These are phyloP conservation scores for Homarus gammarus DNA, from an alignment of 2,888 invertebrate species.

Conservation along the genomic window DNA sequence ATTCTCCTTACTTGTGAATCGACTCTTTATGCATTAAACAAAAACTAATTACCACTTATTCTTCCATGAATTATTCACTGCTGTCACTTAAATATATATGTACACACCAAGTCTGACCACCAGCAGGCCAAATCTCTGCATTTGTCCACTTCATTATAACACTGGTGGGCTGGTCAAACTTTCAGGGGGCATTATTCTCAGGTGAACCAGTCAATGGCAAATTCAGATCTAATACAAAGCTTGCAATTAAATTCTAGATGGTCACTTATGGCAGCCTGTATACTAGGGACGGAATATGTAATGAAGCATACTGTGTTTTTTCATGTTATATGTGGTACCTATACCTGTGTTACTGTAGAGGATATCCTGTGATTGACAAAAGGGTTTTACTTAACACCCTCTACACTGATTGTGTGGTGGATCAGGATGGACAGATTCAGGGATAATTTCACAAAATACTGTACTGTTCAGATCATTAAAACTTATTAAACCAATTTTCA, in stretches of 20 bases:
- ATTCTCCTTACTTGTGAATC: not conserved
- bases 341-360: too few species aligned
- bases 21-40: not conserved
- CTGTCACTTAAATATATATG: not conserved
- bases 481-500: too few species aligned
- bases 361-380: too few species aligned
- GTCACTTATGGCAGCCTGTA: conserved; percentile 1
- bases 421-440: too few species aligned
- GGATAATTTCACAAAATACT: too few species aligned
- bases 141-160: not conserved
- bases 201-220: not conserved
- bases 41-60: not conserved
- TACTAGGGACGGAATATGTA: not conserved
- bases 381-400: too few species aligned
- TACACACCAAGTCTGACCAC: not conserved
- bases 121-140: not conserved
- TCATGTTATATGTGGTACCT: too few species aligned
- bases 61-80: not conserved
- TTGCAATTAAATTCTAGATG: not conserved
- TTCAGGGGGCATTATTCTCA: not conserved
- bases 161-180: not conserved
- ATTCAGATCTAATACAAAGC: not conserved
- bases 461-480: too few species aligned
- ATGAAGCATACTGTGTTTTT: not conserved
- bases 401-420: too few species aligned